These are phyloP conservation scores for Megathymus violae DNA, from an alignment of 1,140 invertebrate genomes.

Conservation along the genomic window DNA sequence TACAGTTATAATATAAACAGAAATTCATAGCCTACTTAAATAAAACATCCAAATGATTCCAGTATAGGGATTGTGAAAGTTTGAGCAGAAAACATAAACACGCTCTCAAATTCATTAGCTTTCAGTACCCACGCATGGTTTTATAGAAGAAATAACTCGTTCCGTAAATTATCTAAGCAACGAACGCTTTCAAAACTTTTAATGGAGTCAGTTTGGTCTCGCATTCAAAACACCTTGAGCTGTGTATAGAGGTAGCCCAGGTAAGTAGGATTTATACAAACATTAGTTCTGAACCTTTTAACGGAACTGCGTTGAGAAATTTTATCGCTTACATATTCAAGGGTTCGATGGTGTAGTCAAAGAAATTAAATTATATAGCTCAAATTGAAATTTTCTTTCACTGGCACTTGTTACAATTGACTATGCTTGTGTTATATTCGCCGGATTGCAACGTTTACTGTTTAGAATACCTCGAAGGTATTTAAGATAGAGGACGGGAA, in stretches of 20 bases:
- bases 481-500: neutral
- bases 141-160: constrained; percentile 66
- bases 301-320: constrained; percentile 2
- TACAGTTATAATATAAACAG: too few relatives aligned
- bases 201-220: constrained; percentile 80
- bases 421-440: too few relatives aligned
- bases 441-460: neutral
- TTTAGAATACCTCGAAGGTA: neutral
- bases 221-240: constrained; percentile 75
- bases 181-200: constrained; percentile 80
- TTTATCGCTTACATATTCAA: constrained; percentile 12
- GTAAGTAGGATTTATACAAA: constrained; percentile 70
- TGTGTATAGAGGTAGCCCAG: constrained; percentile 57
- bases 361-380: constrained; percentile 21
- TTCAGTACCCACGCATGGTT: constrained; percentile 59
- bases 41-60: constrained; percentile 2
- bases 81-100: constrained; percentile 58
- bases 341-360: constrained; percentile 12
- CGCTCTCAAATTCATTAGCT: constrained; percentile 70
- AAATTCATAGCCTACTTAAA: neutral
- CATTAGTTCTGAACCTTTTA: constrained; percentile 56
- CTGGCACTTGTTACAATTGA: too few relatives aligned
- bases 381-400: constrained; percentile 17
- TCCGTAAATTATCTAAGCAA: constrained; percentile 80
- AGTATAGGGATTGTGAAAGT: constrained; percentile 10